Conservation (phyloP, 1,140 invertebrate species). For the Pseudomyrmex flavicornis region DNA sequence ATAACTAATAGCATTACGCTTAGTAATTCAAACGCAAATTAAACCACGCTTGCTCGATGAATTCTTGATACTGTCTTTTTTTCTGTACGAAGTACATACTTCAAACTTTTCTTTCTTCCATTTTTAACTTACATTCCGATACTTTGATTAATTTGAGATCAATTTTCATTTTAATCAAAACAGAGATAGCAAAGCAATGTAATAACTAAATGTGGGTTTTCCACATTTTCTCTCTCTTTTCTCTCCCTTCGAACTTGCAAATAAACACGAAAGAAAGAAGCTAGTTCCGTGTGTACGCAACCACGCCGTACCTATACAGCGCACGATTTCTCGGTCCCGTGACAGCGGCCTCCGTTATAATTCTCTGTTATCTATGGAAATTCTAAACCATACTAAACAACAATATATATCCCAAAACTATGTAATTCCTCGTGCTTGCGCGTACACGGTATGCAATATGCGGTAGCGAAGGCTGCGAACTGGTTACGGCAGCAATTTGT, state of each 20-base stretch:
- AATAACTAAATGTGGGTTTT: neutral
- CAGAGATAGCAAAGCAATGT: neutral
- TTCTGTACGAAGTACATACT: neutral
- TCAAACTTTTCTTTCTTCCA: neutral
- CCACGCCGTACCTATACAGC: conserved; percentile 54
- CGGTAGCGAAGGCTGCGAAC: conserved; percentile 63
- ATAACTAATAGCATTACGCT: neutral
- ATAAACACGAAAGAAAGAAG: conserved; percentile 63
- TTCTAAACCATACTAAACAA: conserved; percentile 83
- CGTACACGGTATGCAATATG: conserved; percentile 73
- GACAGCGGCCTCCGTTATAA: conserved; percentile 79
- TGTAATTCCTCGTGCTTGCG: conserved; percentile 76
- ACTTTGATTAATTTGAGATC: neutral
- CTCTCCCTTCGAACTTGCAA: neutral
- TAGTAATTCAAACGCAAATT: neutral
- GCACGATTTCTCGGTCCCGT: conserved; percentile 73
- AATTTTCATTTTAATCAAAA: neutral
- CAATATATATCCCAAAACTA: conserved; percentile 82
- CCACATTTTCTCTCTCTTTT: no score
- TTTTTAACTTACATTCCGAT: neutral
- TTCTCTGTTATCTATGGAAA: conserved; percentile 84
- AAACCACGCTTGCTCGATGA: neutral
- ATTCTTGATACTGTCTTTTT: neutral
- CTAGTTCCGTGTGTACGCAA: conserved; percentile 39
- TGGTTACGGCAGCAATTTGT: conserved; percentile 58